Percentiles rank a stretch among this genome's conserved stretches.
Conservation (phyloP, 2,888 invertebrate species). For the Chloroclysta siterata region DNA sequence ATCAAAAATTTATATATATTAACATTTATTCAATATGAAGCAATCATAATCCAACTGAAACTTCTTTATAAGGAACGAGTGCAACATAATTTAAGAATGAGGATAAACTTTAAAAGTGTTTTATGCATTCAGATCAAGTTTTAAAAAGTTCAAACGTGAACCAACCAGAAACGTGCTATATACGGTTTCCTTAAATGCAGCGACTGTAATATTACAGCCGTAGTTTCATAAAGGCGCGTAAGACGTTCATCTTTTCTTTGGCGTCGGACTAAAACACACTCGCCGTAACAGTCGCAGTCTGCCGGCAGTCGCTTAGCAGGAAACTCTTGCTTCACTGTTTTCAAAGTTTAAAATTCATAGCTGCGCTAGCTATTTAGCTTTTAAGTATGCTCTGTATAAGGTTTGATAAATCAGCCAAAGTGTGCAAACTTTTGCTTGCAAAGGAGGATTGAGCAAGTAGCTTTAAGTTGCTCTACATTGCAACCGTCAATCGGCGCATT, state of each 20-base stretch:
- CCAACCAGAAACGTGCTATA: slow-evolving; percentile 1
- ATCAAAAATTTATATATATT: too few species aligned
- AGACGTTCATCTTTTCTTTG: background rate
- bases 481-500: slow-evolving; percentile 33
- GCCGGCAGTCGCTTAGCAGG: background rate
- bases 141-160: slow-evolving; percentile 23
- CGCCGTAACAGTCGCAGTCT: too few species aligned
- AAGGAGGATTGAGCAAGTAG: slow-evolving; percentile 9
- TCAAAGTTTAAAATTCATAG: slow-evolving; percentile 21
- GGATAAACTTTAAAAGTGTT: slow-evolving; percentile 17
- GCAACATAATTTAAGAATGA: slow-evolving; percentile 20
- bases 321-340: background rate
- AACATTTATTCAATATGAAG: too few species aligned
- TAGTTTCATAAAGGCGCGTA: background rate
- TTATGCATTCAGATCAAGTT: slow-evolving; percentile 31
- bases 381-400: background rate
- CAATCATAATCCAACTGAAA: background rate
- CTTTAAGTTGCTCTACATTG: slow-evolving; percentile 19
- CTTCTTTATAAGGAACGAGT: slow-evolving; percentile 6
- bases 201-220: background rate
- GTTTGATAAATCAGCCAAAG: slow-evolving; percentile 1
- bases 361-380: slow-evolving; percentile 1
- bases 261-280: background rate
- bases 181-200: background rate
- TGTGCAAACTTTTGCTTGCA: slow-evolving; percentile 2